Evolutionary conservation across 2,888 invertebrate genomes (phyloP).

Genomic region (Drosophila formosana): DNA sequence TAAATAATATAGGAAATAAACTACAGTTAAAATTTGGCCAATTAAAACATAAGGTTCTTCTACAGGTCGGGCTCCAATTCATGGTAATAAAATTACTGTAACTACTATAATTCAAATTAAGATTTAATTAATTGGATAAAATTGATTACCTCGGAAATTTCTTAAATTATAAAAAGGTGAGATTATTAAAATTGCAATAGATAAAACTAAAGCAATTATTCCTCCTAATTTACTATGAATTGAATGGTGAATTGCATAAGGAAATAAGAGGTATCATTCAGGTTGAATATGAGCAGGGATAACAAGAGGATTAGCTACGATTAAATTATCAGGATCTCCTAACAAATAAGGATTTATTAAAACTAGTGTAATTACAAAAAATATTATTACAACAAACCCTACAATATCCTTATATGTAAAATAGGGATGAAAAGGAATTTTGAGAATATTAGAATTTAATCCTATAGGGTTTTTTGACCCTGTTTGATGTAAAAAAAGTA

Average conservation of each 20-base stretch:
- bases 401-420: slow-evolving; percentile 89
- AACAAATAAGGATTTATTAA: slow-evolving; percentile 87
- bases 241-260: slow-evolving; percentile 92
- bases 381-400: slow-evolving; percentile 87
- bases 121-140: background rate
- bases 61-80: background rate
- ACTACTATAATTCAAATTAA: background rate
- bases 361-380: slow-evolving; percentile 86
- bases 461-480: slow-evolving; percentile 90
- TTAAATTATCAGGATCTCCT: slow-evolving; percentile 91
- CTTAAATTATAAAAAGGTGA: background rate
- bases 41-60: too few relatives aligned
- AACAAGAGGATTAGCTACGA: slow-evolving; percentile 85
- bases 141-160: background rate
- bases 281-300: slow-evolving; percentile 92
- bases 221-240: slow-evolving; percentile 93
- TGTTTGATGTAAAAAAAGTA: slow-evolving; percentile 89
- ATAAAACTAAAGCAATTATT: slow-evolving; percentile 1
- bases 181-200: background rate
- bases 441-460: slow-evolving; percentile 88
- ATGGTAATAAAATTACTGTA: background rate
- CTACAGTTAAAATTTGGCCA: slow-evolving; percentile 82
- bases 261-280: slow-evolving; percentile 94
- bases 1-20: slow-evolving; percentile 84
- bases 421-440: slow-evolving; percentile 90